phyloP scores from a whole-genome alignment of 2,113 vertebrate species.

The Labeo catla region DNA sequence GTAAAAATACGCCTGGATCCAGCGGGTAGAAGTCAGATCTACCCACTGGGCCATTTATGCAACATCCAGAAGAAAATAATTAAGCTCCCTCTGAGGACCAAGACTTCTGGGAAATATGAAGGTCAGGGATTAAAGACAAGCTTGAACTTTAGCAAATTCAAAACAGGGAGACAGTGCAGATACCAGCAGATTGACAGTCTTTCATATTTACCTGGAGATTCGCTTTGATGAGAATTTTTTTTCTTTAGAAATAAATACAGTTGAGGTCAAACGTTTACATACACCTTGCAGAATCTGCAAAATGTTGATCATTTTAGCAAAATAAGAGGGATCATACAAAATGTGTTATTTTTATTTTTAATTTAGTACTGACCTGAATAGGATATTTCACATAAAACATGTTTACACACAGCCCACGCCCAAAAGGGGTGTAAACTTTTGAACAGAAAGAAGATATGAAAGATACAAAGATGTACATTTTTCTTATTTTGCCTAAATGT shows the following conservation, averaged over 20 bases:
- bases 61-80: slow-evolving; percentile 78
- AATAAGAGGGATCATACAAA: too few species aligned
- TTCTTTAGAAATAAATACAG: neutral
- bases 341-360: too few species aligned
- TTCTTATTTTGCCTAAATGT: too few species aligned
- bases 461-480: too few species aligned
- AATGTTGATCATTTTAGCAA: too few species aligned
- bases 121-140: slow-evolving; percentile 68
- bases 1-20: slow-evolving; percentile 67
- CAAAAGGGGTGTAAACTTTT: too few species aligned
- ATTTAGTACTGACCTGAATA: too few species aligned
- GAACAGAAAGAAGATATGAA: too few species aligned
- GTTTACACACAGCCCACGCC: too few species aligned
- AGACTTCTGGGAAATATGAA: slow-evolving; percentile 66
- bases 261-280: too few species aligned
- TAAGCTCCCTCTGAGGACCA: slow-evolving; percentile 73
- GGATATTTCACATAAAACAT: too few species aligned
- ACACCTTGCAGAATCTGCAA: too few species aligned
- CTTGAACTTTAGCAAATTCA: slow-evolving; percentile 51
- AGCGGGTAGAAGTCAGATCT: slow-evolving; percentile 72
- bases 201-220: slow-evolving; percentile 40
- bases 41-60: slow-evolving; percentile 78
- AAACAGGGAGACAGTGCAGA: slow-evolving; percentile 42
- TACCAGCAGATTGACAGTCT: slow-evolving; percentile 40
- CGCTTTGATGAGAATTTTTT: slow-evolving; percentile 8